Base-by-base conservation (phyloP, 1,140 invertebrate species). In the Drosophila melanica region DNA sequence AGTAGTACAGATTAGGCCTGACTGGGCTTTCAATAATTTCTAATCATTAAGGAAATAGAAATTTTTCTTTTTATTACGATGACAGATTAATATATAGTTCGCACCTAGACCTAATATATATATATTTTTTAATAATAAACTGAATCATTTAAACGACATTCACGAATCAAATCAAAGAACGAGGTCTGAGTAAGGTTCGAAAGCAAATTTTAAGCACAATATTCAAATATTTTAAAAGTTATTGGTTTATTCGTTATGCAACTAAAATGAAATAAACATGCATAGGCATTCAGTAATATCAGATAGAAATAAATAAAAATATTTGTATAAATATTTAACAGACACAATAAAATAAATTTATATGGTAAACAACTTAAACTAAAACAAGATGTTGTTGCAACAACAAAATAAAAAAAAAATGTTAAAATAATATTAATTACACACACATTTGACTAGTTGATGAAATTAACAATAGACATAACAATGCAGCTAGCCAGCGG, bases 371-470 rank as follows among this genome's bases (percentile, higher is more conserved):
- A 14, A 16, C 30, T 42, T 23, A 41, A 14, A 42, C 42, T 41
- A 33, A 45, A 14, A 47, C 45, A 54, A 60, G 14, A 39, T 14
- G 33, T 44, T 48, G 55, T 41, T 53, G 44, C 39, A 44, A 64
- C 51, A 33, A 59, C 30, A 44, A 69, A 27, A 44, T 39, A 63
- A 48, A 70, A 33, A 20, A 10, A 48, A 35, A 45, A 39, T 27
- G 33, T 33, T 20, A 50, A 35, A 70, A 45, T 54, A 70, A 37
- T 65, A 70, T 58, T 53, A 51, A 58, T 60, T 79, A 81, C 54
- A 81, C 69, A 74, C 64, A 82, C 64, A 84, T 71, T 87, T 87
- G 84, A 87, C 84, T 87, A 87, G 84, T 84, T 89, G 76, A 79
- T 55, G 58, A 77, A 65, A 85, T 73, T 51, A 65, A 77, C 65